Percentiles rank a stretch among this genome's conserved stretches.
Conservation (phyloP, 2,797 vertebrate genomes). For the Argentina silus region DNA sequence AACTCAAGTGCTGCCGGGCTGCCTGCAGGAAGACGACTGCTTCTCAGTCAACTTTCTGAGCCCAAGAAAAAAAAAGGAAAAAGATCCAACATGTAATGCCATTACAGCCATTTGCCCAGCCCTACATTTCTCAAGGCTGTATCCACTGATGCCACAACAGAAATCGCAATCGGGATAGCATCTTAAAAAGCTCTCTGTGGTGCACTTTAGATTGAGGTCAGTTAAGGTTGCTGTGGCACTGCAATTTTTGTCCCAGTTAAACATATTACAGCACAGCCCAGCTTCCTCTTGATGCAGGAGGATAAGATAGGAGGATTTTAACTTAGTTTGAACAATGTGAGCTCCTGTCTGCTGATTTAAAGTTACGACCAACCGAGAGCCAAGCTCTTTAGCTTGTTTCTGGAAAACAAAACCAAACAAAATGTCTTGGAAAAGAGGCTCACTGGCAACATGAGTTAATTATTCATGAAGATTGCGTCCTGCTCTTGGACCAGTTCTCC, state of each 20-base stretch:
- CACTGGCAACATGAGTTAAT: background rate
- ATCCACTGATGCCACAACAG: conserved; percentile 26
- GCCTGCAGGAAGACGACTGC: background rate
- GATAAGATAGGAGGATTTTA: conserved; percentile 45
- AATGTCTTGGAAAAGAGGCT: background rate
- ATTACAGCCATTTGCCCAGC: conserved; percentile 8
- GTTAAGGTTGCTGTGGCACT: conserved; percentile 54
- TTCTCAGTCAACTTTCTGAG: background rate
- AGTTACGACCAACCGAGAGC: background rate
- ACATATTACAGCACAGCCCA: conserved; percentile 40
- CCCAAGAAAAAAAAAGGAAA: background rate
- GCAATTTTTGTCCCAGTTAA: conserved; percentile 56
- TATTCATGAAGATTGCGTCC: background rate
- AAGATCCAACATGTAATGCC: conserved; percentile 16
- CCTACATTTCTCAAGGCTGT: conserved; percentile 35
- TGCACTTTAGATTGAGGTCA: conserved; percentile 68
- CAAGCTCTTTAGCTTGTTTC: background rate
- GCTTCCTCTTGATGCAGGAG: conserved; percentile 20
- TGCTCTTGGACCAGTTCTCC: background rate
- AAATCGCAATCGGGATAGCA: conserved; percentile 49
- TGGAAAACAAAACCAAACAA: conserved; percentile 7
- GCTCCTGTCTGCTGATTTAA: conserved; percentile 16
- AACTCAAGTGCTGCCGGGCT: too few species aligned
- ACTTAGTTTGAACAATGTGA: conserved; percentile 38
- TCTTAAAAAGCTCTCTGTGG: conserved; percentile 57